Base-by-base conservation (phyloP, 2,888 invertebrate genomes). In the Cephonodes hylas region DNA sequence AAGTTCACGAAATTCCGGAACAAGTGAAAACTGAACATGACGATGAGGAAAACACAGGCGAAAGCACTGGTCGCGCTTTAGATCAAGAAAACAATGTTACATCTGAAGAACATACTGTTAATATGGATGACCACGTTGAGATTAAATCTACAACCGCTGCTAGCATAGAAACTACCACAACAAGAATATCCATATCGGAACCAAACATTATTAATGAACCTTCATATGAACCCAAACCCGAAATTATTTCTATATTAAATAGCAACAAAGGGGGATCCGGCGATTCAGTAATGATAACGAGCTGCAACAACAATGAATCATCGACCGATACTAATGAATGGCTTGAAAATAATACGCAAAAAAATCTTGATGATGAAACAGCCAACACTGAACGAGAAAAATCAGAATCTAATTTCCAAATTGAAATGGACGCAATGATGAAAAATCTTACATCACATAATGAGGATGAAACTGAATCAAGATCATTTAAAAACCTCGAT, bases 221-320 rank as follows among this genome's bases (percentile, higher is more conserved):
- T 15, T 79, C 84, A n/a, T 79, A 82, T 62, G 83, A 83, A 70
- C 71, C 81, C 1, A 81, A 79, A 66, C 80, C 84, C 1, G 83
- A 85, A 66, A 77, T 85, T 27, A 77, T 81, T 68, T 80, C 85
- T 46, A 80, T 82, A 61, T 70, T 80, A 63, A 77, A 68, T 38
- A 65, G 77, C 65, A 71, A 68, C 34, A 73, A 70, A 23, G 67
- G 71, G 25, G 63, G 58, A 18, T 45, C 53, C 42, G 57, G 62
- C 20, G 27, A 45, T 20, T 59, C 65, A n/a, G 59, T 63, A 8
- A 42, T 68, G n/a, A n/a, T n/a, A 1, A 27, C 62, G 6, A 60
- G 64, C 48, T 70, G 63, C 57, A 58, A 66, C 18, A 65, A 63
- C 45, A 67, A 62, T 23, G 74, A 74, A 66, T 64, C 69, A 0